These are phyloP conservation scores for Sussaba pulchella DNA, from an alignment of 2,888 invertebrate species.

Conservation along the genomic window DNA sequence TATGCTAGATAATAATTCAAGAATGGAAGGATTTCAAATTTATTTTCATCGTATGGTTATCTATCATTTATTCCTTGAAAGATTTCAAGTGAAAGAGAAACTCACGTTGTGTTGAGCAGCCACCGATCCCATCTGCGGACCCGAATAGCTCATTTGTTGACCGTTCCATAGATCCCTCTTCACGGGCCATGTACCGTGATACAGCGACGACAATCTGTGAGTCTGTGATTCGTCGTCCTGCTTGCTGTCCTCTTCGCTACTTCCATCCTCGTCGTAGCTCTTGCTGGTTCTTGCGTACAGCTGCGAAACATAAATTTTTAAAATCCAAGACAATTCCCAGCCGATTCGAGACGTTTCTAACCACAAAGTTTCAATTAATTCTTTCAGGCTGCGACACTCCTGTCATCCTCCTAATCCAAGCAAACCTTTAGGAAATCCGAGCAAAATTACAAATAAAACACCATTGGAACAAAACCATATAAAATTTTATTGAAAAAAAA, in stretches of 20 bases:
- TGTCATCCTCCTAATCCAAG: too few relatives aligned
- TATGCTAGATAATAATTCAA: too few relatives aligned
- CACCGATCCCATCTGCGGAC: conserved; percentile 74
- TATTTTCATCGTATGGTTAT: too few relatives aligned
- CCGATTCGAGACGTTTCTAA: too few relatives aligned
- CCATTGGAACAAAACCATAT: too few relatives aligned
- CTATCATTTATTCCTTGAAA: too few relatives aligned
- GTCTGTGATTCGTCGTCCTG: conserved; percentile 70
- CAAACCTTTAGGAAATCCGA: too few relatives aligned
- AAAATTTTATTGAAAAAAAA: too few relatives aligned
- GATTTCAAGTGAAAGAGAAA: background rate
- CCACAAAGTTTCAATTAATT: too few relatives aligned
- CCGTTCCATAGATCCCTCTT: conserved; percentile 84
- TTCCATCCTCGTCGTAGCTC: conserved; percentile 78
- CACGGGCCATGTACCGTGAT: conserved; percentile 88
- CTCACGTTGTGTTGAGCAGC: conserved; percentile 77
- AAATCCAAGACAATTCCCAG: background rate
- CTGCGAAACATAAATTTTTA: conserved; percentile 64
- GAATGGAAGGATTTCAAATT: too few relatives aligned
- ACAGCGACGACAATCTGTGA: conserved; percentile 84
- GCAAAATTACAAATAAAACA: too few relatives aligned
- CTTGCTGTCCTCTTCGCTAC: conserved; percentile 76
- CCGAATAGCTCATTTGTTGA: conserved; percentile 76
- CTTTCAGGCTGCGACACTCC: too few relatives aligned
- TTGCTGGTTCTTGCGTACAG: conserved; percentile 73